Evolutionary conservation across 2,113 vertebrate species (phyloP).

Genomic region (Pelobates fuscus): DNA sequence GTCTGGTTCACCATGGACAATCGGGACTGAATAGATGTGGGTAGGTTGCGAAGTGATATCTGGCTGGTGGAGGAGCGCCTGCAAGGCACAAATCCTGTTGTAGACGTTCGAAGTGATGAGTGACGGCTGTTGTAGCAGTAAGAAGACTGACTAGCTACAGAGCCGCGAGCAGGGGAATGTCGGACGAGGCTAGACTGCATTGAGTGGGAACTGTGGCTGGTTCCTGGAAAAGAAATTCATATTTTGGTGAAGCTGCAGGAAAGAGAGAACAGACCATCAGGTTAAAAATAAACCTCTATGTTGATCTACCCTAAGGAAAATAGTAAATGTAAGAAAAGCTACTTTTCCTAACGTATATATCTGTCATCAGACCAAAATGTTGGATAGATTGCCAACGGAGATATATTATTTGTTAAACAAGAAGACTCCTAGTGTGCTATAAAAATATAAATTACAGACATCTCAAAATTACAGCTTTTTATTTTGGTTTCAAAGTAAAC

Average conservation of each 20-base stretch:
- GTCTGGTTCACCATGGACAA: constrained; percentile 80
- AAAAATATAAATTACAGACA: too few species aligned
- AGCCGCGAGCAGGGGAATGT: constrained; percentile 94
- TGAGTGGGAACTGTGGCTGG: constrained; percentile 94
- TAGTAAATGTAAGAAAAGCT: too few species aligned
- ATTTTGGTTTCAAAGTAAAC: too few species aligned
- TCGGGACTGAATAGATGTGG: constrained; percentile 92
- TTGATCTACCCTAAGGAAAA: not conserved
- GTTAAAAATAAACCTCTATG: not conserved
- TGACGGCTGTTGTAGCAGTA: constrained; percentile 94
- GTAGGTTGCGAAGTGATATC: constrained; percentile 91
- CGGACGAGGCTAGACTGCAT: constrained; percentile 89
- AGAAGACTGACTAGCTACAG: constrained; percentile 91
- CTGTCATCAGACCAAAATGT: too few species aligned
- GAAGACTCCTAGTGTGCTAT: too few species aligned
- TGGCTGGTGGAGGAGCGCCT: constrained; percentile 96
- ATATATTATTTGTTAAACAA: too few species aligned
- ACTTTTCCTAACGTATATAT: too few species aligned
- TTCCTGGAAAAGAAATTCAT: constrained; percentile 70
- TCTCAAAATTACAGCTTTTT: too few species aligned
- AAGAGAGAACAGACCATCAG: not conserved
- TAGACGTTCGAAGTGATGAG: constrained; percentile 90
- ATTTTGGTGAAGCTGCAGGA: constrained; percentile 1
- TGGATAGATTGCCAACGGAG: too few species aligned
- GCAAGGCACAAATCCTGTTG: constrained; percentile 89